These are phyloP conservation scores for Teleogryllus occipitalis DNA, from an alignment of 1,140 invertebrate genomes.

Conservation along the genomic window DNA sequence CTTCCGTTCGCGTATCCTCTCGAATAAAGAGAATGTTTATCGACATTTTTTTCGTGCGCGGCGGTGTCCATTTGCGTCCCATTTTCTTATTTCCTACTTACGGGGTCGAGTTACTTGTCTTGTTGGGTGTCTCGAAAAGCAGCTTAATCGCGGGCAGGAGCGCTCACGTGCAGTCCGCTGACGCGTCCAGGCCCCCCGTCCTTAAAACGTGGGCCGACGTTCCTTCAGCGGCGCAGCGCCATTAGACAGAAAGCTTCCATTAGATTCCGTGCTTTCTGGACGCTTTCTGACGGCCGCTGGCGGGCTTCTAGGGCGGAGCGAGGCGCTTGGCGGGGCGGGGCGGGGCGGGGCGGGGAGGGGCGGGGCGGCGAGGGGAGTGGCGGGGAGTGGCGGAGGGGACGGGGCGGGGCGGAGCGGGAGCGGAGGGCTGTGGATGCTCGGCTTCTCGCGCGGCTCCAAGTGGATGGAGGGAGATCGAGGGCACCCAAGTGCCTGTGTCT, in stretches of 20 bases:
- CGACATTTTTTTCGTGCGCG: not conserved
- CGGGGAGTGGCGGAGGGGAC: no score
- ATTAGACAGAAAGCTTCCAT: conserved; percentile 4
- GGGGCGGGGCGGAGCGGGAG: no score
- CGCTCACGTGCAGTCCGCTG: not conserved
- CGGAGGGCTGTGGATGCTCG: no score
- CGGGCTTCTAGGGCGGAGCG: not conserved
- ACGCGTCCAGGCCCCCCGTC: not conserved
- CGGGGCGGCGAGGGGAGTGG: no score
- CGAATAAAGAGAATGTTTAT: not conserved
- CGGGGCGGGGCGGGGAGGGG: no score
- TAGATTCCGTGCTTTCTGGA: not conserved
- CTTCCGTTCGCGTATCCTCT: not conserved
- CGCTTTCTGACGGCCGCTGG: not conserved
- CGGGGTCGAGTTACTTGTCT: not conserved
- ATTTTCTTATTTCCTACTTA: not conserved
- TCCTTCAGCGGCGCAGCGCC: not conserved
- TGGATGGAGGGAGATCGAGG: no score
- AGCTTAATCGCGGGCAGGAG: not conserved
- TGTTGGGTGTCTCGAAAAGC: not conserved
- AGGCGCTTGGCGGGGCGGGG: no score
- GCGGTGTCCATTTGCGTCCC: not conserved
- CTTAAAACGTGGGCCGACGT: not conserved
- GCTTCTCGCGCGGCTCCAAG: no score
- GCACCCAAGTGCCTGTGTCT: no score